Evolutionary conservation across 2,888 invertebrate genomes (phyloP), one percentile per base, ranked within the genome.

Genomic region (Uropetala carovei): DNA sequence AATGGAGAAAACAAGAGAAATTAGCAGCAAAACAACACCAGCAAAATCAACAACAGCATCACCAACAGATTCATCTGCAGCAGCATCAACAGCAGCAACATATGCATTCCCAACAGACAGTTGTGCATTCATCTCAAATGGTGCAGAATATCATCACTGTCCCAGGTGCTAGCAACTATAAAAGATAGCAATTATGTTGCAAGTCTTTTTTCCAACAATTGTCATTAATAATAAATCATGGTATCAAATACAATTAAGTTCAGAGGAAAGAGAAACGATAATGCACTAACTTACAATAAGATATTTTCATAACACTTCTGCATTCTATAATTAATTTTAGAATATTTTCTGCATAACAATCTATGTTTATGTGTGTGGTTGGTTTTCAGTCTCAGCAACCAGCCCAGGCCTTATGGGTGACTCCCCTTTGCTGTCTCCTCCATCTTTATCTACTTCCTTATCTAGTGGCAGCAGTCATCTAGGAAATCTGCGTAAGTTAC

Each of bases 1-100:
- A 95, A 93, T 95, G 94, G 94, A 93, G 95, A 91, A 95, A 95
- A 93, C 94, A 94, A 92, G 95, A 95, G 93, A 95, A 95, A 93
- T 92, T 94, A 83, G 92, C 93, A 58, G 93, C 93, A 56, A 94
- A 94, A 93, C 94, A 94, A 92, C 94, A 94, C n/a, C 93, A 93
- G 57, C 92, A 92, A 57, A 82, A 60, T 22, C 92, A 92, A 11
- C 92, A 83, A n/a, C 92, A 92, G 68, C 92, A 92, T 60, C 92
- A 92, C n/a, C 92, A 92, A 60, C 92, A 93, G 43, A 84, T 68
- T 13, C 91, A 68, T 56, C 85, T 92, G 22, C 84, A 85, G 85
- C 64, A 84, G 22, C 92, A 93, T 83, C 83, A 43, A 13, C 92
- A 83, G 18, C 92, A 92, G 27, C 92, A 92, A 64, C 64, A 84